Conservation (phyloP, 2,113 vertebrate genomes). For the Pygoscelis antarcticus region DNA sequence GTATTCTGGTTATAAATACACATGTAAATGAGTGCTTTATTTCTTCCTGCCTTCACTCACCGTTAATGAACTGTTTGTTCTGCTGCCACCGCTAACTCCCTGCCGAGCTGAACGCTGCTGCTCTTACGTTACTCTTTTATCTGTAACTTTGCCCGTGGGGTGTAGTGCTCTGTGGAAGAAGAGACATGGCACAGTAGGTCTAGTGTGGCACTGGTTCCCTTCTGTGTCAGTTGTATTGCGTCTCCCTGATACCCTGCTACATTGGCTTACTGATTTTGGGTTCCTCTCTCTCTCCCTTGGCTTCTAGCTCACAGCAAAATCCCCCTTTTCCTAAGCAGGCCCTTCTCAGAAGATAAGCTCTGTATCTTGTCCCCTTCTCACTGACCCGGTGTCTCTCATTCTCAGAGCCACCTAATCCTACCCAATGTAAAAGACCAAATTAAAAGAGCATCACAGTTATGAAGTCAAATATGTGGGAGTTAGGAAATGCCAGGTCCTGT, state of each 20-base stretch:
- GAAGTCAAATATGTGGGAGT: not conserved
- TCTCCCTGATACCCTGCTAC: not conserved
- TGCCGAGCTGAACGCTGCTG: not conserved
- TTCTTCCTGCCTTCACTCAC: not conserved
- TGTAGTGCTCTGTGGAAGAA: not conserved
- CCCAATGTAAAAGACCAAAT: not conserved
- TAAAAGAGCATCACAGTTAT: not conserved
- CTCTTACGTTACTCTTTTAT: not conserved
- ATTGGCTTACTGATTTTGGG: not conserved
- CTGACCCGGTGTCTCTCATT: not conserved
- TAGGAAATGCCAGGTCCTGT: not conserved
- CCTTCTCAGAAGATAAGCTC: not conserved
- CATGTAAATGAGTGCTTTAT: not conserved
- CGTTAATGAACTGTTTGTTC: not conserved
- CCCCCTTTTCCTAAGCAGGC: not conserved
- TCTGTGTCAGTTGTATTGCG: not conserved
- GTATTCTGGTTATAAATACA: constrained; percentile 25
- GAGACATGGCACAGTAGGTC: not conserved
- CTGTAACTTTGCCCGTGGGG: not conserved
- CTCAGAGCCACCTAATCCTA: not conserved
- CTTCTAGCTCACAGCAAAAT: not conserved
- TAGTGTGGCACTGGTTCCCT: not conserved
- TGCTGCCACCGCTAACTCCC: not conserved
- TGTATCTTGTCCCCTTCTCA: not conserved
- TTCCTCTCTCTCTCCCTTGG: not conserved